Evolutionary conservation across 2,113 vertebrate genomes (phyloP).

Genomic region (Cervus canadensis): DNA sequence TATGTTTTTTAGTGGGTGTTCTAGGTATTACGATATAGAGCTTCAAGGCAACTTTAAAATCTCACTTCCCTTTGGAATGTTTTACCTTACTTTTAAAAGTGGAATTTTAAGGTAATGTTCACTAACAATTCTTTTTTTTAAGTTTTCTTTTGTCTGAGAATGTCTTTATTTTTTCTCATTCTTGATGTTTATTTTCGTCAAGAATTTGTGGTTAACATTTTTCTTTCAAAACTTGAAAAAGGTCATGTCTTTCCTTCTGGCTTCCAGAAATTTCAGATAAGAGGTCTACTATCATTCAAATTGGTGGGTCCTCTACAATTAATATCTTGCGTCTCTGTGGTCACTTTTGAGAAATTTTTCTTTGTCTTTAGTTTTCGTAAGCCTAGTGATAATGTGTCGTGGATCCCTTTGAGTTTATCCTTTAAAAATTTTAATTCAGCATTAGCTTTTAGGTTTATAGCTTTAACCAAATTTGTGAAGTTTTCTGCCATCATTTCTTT

Average conservation of each 20-base stretch:
- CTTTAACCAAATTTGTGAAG: not conserved
- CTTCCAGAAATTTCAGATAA: not conserved
- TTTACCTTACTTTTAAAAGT: not conserved
- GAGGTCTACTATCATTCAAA: not conserved
- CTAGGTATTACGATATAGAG: not conserved
- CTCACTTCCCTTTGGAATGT: not conserved
- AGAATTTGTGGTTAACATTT: not conserved
- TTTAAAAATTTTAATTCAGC: not conserved
- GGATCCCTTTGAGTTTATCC: not conserved
- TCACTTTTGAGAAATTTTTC: not conserved
- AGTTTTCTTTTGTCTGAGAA: not conserved
- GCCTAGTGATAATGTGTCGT: not conserved
- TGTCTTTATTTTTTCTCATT: not conserved
- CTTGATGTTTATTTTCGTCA: not conserved
- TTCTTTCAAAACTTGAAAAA: not conserved
- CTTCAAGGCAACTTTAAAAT: not conserved
- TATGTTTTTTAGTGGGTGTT: not conserved
- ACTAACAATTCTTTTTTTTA: not conserved
- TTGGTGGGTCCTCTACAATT: not conserved
- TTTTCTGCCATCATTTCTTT: not conserved
- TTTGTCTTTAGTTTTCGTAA: not conserved
- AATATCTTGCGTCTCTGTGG: not conserved
- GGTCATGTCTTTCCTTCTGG: not conserved
- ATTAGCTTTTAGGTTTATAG: not conserved
- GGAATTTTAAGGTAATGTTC: not conserved